Conservation (phyloP, 2,797 vertebrate species). For the Pseudotriccus pelzelni region DNA sequence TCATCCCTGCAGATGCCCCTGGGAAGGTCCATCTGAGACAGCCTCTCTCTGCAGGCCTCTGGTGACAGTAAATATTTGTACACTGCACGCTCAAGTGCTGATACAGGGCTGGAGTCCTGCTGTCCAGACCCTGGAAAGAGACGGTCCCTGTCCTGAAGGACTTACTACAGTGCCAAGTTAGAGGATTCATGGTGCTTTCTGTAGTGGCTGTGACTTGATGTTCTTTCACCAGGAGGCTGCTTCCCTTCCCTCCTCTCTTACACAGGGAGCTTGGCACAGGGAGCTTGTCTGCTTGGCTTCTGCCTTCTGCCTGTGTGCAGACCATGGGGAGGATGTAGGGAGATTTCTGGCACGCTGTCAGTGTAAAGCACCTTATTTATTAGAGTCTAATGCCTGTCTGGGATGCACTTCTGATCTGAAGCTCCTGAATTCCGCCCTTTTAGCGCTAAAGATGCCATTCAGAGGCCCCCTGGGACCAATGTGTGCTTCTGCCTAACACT, state of each 20-base stretch:
- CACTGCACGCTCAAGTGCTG: not conserved
- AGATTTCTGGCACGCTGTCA: constrained; percentile 36
- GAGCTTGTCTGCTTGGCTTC: constrained; percentile 19
- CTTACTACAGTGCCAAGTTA: not conserved
- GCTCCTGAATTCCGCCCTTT: constrained; percentile 28
- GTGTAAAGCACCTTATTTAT: constrained; percentile 35
- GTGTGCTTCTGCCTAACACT: constrained; percentile 1
- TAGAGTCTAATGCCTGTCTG: not conserved
- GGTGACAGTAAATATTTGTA: not conserved
- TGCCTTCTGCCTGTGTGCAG: not conserved
- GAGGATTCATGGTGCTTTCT: not conserved
- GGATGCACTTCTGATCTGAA: constrained; percentile 29
- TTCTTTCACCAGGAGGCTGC: not conserved
- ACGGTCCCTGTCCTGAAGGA: not conserved
- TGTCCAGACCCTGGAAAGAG: not conserved
- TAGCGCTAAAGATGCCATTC: not conserved
- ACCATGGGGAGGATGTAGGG: not conserved
- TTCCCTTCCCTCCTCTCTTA: not conserved
- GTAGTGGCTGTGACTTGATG: not conserved
- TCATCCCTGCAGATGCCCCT: not conserved
- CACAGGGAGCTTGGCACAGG: not conserved
- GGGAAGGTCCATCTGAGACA: not conserved
- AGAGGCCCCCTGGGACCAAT: constrained; percentile 5
- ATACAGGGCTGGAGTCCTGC: not conserved
- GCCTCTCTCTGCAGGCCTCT: not conserved